Conservation (phyloP, 1,140 invertebrate genomes). For the Drosophila subpulchrella region DNA sequence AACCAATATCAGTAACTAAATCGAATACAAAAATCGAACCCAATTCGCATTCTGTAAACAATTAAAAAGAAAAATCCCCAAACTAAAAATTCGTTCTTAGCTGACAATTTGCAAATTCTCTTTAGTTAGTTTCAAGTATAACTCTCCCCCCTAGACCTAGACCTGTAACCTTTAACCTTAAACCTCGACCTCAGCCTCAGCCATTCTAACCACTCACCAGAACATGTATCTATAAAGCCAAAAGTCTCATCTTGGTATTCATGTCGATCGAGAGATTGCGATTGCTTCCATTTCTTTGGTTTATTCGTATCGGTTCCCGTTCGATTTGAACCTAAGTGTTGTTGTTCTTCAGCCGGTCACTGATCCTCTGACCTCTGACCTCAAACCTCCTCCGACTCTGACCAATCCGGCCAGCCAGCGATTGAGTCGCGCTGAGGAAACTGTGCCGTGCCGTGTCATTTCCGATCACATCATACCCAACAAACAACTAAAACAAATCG, state of each 20-base stretch:
- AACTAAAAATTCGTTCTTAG: constrained; percentile 47
- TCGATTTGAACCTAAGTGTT: constrained; percentile 75
- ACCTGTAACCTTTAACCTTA: constrained; percentile 8
- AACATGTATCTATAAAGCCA: constrained; percentile 42
- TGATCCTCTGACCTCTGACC: constrained; percentile 15
- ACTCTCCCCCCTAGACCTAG: constrained; percentile 14
- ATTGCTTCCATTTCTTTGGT: constrained; percentile 36
- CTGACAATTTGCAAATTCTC: constrained; percentile 58
- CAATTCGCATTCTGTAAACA: constrained; percentile 55
- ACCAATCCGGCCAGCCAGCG: constrained; percentile 14
- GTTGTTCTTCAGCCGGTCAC: constrained; percentile 65
- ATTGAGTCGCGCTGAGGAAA: constrained; percentile 23
- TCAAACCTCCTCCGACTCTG: constrained; percentile 14
- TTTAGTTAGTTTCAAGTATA: constrained; percentile 69
- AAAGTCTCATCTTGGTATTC: constrained; percentile 39
- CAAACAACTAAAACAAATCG: constrained; percentile 45
- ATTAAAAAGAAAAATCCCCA: constrained; percentile 23
- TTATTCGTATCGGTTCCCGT: constrained; percentile 70
- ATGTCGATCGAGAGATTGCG: constrained; percentile 34
- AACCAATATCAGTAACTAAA: constrained; percentile 27
- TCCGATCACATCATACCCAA: constrained; percentile 47
- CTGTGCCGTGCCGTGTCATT: constrained; percentile 32
- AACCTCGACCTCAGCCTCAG: constrained; percentile 14
- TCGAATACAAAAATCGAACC: constrained; percentile 38
- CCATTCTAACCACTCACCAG: constrained; percentile 35